phyloP scores from a whole-genome alignment of 2,113 vertebrate species.

The Pampusana beccarii region DNA sequence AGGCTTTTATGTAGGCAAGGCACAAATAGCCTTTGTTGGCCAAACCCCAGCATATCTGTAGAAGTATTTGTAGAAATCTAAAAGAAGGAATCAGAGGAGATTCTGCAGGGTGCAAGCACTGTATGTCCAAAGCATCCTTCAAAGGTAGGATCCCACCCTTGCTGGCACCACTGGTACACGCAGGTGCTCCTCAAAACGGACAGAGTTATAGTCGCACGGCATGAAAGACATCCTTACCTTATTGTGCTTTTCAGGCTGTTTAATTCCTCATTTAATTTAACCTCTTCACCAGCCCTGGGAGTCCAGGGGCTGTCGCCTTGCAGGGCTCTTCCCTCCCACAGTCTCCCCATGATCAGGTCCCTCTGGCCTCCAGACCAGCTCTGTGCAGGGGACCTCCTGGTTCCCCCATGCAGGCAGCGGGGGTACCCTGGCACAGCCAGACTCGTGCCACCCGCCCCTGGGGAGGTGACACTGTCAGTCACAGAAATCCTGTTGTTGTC shows the following conservation, averaged over 20 bases:
- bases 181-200: neutral
- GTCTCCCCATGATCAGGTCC: neutral
- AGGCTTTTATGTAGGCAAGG: neutral
- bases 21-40: neutral
- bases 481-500: neutral
- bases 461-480: neutral
- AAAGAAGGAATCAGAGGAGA: neutral
- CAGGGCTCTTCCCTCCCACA: neutral
- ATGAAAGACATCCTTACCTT: neutral
- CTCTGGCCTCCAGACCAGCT: neutral
- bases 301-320: neutral
- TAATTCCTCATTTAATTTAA: neutral
- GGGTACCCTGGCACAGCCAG: neutral
- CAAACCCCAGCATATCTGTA: neutral
- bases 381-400: neutral
- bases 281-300: neutral
- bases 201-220: neutral
- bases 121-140: neutral
- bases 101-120: neutral
- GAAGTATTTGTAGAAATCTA: neutral
- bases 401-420: fast-evolving
- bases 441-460: fast-evolving
- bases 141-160: neutral
- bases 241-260: neutral
- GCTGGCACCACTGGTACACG: neutral